Percentiles rank a stretch among this genome's conserved stretches.
phyloP scores from a whole-genome alignment of 2,888 invertebrate genomes.

The Oligia strigilis region DNA sequence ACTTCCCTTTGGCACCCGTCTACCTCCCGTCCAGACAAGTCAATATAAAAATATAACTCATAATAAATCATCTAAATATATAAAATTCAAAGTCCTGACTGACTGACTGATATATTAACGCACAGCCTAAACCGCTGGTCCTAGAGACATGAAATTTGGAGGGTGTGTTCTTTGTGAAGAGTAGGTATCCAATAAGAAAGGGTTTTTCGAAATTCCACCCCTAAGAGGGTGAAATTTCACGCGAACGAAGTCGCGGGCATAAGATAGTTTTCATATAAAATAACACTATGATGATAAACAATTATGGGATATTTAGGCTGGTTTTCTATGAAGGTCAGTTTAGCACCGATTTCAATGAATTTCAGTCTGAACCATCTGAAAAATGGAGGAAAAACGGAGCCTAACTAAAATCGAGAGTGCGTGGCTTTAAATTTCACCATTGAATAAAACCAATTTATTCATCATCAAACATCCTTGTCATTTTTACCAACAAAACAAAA shows the following conservation, averaged over 20 bases:
- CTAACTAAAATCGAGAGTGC: not conserved
- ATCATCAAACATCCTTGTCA: no score
- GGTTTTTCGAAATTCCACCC: no score
- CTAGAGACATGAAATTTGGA: no score
- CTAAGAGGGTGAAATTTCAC: no score
- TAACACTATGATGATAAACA: not conserved
- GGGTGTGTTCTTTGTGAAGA: no score
- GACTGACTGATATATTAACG: no score
- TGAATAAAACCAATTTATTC: not conserved
- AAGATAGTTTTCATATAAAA: constrained; percentile 31
- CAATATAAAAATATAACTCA: constrained; percentile 18
- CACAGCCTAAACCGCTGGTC: no score
- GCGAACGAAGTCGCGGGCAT: no score
- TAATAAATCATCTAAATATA: no score
- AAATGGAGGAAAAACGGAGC: not conserved
- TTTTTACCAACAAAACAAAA: no score
- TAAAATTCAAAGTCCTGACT: no score
- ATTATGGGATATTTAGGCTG: not conserved
- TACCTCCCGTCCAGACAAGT: constrained; percentile 22
- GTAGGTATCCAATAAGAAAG: no score
- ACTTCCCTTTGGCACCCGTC: constrained; percentile 40
- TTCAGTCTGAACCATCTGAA: not conserved
- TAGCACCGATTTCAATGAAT: not conserved
- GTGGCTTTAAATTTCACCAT: not conserved
- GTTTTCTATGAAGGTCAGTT: not conserved